Base-by-base conservation (phyloP, 2,113 vertebrate genomes). In the Myodes glareolus region DNA sequence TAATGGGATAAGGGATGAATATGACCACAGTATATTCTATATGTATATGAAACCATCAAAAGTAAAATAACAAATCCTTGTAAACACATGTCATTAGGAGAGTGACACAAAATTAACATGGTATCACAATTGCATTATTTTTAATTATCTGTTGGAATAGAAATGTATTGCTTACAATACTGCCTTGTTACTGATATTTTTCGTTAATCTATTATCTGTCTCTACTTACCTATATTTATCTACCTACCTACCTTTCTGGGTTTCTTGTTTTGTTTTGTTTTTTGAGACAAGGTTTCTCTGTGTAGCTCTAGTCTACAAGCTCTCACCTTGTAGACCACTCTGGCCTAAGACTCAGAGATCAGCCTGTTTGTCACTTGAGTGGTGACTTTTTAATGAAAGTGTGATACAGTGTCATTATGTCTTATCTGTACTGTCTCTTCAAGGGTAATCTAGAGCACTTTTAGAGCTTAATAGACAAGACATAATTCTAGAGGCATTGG, bases 81-180 rank as follows among this genome's bases (percentile, higher is more conserved):
- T 50, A 97, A 93, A 11, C 19, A 23, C 29, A 76, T 88, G 23
- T 68, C 77, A 88, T 88, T 63, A 76, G 25, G 80, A 95, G 84
- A 91, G 75, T 12, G 12, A 52, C 45, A 55, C 52, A 10, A 93
- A 94, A 92, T 55, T 21, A 90, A 65, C 29, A 70, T 25, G 72
- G 21, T 85, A 67, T 63, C 33, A 90, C 84, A 77, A 68, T 89
- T 89, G 63, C 6, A 67, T 19, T 80, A 3, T 73, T 50, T 82
- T 91, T n/a, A 67, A 52, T 31, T 88, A 33, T 85, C 31, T 87
- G 52, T 91, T 84, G 36, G 39, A 68, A 86, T 29, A 89, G 25
- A 58, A 50, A 33, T 82, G 9, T 76, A 70, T 52, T 58, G 33
- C 9, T 96, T 85, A 50, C 73, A 52, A 33, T 47, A 50, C 76